Evolutionary conservation across 2,888 invertebrate species (phyloP), one percentile per base, ranked within the genome.

Genomic region (Phortica magna): DNA sequence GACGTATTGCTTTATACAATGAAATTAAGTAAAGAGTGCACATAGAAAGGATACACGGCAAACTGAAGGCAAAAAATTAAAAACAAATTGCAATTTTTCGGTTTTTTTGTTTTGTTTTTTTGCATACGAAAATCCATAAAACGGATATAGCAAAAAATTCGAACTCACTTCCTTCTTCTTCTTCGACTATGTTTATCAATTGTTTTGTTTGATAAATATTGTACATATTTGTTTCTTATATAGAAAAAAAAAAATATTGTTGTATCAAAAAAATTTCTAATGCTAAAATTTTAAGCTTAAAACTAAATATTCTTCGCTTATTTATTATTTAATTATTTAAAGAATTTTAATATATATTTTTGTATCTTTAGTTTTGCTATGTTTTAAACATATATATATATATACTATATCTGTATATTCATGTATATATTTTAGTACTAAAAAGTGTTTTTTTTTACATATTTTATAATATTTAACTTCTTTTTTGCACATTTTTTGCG

Each of bases 61-160:
- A 31, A 31, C 31, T 31, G 2, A 31, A 31, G 31, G 31, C 31
- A 31, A 31, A 31, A 31, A 31, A 31, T 55, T 55, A 17, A 55
- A 42, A 39, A 65, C n/a, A 41, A 39, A 0, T 31, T 57, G 5
- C 68, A 76, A 7, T 14, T 1, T 74, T 31, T 48, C 57, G n/a
- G 67, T 74, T 67, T 59, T 64, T 75, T 78, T 80, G n/a, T n/a
- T n/a, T n/a, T n/a, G n/a, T 68, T 75, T 72, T 81, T 80, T 80
- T 80, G 80, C 17, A 68, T 68, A 43, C 17, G 53, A 81, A 72
- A 76, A 85, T 85, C 85, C 85, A 85, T 85, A 85, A 88, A 85
- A 85, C 88, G 85, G 85, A 64, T 64, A 64, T 12, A 64, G 17
- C 17, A 12, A 19, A 19, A 22, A 22, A 19, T 61, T 31, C 31